Evolutionary conservation across 2,888 invertebrate genomes (phyloP).

Genomic region (Sympetrum striolatum): DNA sequence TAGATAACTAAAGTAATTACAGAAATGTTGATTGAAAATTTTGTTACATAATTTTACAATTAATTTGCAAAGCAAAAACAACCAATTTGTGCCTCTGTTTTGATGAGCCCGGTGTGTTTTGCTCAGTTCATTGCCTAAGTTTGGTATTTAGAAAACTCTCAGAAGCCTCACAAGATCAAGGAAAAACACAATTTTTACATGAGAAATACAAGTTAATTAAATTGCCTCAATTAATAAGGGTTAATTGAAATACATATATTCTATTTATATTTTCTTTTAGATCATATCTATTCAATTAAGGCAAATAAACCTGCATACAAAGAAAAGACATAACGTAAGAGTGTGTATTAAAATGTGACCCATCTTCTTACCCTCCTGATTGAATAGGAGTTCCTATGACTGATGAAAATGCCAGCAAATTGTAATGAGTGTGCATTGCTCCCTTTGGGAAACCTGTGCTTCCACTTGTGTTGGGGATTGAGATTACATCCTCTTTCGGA

Average conservation of each 20-base stretch:
- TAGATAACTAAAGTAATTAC: too few species aligned
- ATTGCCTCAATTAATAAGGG: too few species aligned
- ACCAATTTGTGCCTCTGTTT: neutral
- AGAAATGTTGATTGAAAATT: too few species aligned
- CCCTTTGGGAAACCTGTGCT: conserved; percentile 57
- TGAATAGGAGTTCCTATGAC: neutral
- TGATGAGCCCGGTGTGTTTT: neutral
- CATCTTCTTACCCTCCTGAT: neutral
- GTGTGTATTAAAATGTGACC: too few species aligned
- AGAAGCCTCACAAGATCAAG: too few species aligned
- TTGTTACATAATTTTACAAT: too few species aligned
- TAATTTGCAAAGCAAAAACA: too few species aligned
- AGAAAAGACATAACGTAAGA: neutral
- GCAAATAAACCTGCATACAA: neutral
- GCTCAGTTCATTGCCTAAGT: neutral
- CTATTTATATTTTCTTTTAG: too few species aligned
- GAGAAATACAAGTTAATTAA: too few species aligned
- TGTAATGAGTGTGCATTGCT: conserved; percentile 41
- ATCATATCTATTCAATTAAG: neutral
- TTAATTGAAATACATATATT: too few species aligned
- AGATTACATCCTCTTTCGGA: conserved; percentile 54
- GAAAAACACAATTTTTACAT: too few species aligned
- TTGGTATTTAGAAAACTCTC: too few species aligned
- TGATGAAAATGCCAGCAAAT: neutral
- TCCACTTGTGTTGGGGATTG: conserved; percentile 60